phyloP scores from a whole-genome alignment of 1,140 invertebrate genomes.

The Drosophila navojoa region DNA sequence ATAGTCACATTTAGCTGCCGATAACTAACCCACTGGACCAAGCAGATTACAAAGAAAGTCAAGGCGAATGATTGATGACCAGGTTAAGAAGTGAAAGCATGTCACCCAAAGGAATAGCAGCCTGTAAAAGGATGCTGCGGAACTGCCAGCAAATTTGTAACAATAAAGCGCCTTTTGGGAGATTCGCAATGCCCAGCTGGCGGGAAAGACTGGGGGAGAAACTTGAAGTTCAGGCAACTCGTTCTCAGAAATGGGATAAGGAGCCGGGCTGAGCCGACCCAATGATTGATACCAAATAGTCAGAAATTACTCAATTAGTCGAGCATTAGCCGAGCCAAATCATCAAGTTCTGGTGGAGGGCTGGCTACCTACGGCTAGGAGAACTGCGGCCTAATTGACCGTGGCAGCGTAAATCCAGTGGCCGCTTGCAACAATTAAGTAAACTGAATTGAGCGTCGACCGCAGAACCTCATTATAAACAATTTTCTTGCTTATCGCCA shows the following conservation, averaged over 20 bases:
- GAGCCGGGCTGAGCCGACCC: constrained; percentile 10
- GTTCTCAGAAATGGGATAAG: constrained; percentile 9
- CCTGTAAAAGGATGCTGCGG: constrained; percentile 51
- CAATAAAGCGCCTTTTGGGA: constrained; percentile 75
- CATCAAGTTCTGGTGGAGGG: neutral
- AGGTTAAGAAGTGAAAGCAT: constrained; percentile 65
- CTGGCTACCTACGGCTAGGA: constrained; percentile 16
- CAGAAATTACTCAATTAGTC: constrained; percentile 81
- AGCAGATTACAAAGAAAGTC: constrained; percentile 57
- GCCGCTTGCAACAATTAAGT: constrained; percentile 60
- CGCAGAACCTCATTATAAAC: constrained; percentile 79
- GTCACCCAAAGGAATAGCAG: constrained; percentile 70
- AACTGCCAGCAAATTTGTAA: constrained; percentile 71
- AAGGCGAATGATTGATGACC: constrained; percentile 74
- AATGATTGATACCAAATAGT: constrained; percentile 72
- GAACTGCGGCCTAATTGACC: constrained; percentile 24
- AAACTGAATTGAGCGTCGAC: constrained; percentile 67
- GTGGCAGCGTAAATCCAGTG: constrained; percentile 45
- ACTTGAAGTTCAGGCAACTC: constrained; percentile 51
- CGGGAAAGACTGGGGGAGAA: constrained; percentile 13
- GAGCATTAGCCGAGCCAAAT: constrained; percentile 67
- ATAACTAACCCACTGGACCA: constrained; percentile 39
- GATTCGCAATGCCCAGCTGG: constrained; percentile 72
- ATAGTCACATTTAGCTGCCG: constrained; percentile 76
- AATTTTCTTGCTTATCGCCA: constrained; percentile 71